Evolutionary conservation across 2,888 invertebrate species (phyloP), one percentile per base, ranked within the genome.

Genomic region (Caenorhabditis zanzibari): DNA sequence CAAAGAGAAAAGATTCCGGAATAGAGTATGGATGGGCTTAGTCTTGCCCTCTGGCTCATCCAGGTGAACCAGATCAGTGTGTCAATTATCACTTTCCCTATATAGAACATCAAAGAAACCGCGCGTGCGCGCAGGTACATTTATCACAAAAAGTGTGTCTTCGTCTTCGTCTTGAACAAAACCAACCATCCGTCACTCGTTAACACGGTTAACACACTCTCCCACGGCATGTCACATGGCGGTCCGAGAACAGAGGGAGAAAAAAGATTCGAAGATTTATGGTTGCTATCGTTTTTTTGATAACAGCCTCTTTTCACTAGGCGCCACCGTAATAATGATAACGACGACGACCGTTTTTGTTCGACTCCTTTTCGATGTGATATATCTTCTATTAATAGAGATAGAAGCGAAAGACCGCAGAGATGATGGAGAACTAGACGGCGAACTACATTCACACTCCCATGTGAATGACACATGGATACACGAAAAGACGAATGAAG

Each of bases 151-250:
- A 77, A 63, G 47, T 61, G 66, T 75, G 52, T 66, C 58, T 41
- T 49, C n/a, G n/a, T n/a, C 19, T 58, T 68, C 59, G 22, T 35
- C 44, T 49, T 68, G 49, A 66, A 66, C 54, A 54, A 32, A 75
- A 75, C 66, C 66, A 47, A 56, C 22, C 35, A 44, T 12, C 38
- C 28, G 24, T 61, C 61, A 61, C 61, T 64, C 47, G 58, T 75
- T 76, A 69, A 68, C 76, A 66, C 56, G 47, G 6, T 68, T 54
- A 52, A 54, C 52, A 54, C 68, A 54, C 68, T 68, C 54, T 68
- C 68, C 54, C 68, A 68, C 68, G 61, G 66, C 68, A 52, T 72
- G 79, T 79, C 72, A 72, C 71, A 71, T 79, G 79, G 71, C 56
- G 52, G 68, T 61, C 59, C 76, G 69, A 63, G 69, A 77, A 71